These are phyloP conservation scores for Drosophila funebris DNA, from an alignment of 1,140 invertebrate species.

Conservation along the genomic window DNA sequence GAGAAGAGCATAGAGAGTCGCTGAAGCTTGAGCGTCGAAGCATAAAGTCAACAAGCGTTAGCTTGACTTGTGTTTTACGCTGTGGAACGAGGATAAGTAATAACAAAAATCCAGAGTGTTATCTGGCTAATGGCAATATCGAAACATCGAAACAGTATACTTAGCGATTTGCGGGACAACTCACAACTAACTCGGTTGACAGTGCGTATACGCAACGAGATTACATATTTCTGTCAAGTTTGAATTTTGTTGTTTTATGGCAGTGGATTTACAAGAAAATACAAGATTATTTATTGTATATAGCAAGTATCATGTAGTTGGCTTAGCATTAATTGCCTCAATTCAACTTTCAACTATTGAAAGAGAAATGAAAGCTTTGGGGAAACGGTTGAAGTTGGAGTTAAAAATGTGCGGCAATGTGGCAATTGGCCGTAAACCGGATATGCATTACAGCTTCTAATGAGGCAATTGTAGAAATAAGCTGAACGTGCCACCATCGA, in stretches of 20 bases:
- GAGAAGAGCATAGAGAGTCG: conserved; percentile 4
- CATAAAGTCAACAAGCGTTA: conserved; percentile 39
- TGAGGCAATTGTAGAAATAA: conserved; percentile 69
- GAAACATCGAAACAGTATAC: conserved; percentile 7
- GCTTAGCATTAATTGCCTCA: conserved; percentile 36
- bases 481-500: conserved; percentile 50
- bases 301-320: neutral
- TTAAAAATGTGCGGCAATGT: conserved; percentile 42
- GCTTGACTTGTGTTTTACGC: conserved; percentile 27
- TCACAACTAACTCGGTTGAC: conserved; percentile 8
- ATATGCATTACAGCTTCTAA: conserved; percentile 66
- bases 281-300: conserved; percentile 14
- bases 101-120: conserved; percentile 39
- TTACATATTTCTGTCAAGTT: conserved; percentile 10
- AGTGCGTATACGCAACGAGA: conserved; percentile 12
- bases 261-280: neutral
- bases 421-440: conserved; percentile 60
- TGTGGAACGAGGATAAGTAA: conserved; percentile 27
- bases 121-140: conserved; percentile 38
- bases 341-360: conserved; percentile 33
- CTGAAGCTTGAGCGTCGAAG: conserved; percentile 19
- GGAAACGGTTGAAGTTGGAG: conserved; percentile 16
- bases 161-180: conserved; percentile 20
- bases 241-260: conserved; percentile 1
- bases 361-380: neutral